phyloP scores from a whole-genome alignment of 2,797 vertebrate genomes.

The Urosaurus nigricauda region DNA sequence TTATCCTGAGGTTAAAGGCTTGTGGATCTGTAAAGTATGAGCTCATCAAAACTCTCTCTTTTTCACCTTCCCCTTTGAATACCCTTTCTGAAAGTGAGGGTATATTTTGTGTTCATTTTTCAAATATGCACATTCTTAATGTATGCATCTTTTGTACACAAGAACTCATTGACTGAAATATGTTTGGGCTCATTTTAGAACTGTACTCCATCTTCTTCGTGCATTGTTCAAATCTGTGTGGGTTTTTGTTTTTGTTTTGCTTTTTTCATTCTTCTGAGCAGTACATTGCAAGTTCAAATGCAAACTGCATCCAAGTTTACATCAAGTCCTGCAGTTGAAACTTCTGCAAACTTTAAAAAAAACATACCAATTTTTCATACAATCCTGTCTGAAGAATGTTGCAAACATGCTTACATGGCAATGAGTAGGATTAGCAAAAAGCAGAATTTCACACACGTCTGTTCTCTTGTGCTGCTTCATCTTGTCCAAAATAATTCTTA shows the following conservation, averaged over 20 bases:
- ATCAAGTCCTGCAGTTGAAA: too few species aligned
- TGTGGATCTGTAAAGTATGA: background rate
- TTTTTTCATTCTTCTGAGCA: background rate
- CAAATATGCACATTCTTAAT: background rate
- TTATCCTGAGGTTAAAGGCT: too few species aligned
- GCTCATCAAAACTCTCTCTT: background rate
- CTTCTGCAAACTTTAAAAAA: background rate
- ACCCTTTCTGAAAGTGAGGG: too few species aligned
- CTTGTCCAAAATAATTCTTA: slow-evolving; percentile 14
- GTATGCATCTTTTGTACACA: background rate
- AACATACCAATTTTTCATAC: background rate
- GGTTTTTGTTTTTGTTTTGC: too few species aligned
- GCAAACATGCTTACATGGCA: background rate
- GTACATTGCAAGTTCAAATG: background rate
- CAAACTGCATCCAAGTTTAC: too few species aligned
- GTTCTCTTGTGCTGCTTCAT: background rate
- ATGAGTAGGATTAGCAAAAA: background rate
- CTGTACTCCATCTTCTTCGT: background rate
- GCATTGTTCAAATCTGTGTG: background rate
- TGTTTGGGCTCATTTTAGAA: background rate
- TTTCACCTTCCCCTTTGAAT: background rate
- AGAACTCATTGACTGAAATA: background rate
- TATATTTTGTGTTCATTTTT: background rate
- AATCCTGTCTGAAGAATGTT: background rate
- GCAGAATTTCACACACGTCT: background rate